These are phyloP conservation scores for Drosophila buzzatii DNA, from an alignment of 2,888 invertebrate species.

Conservation along the genomic window DNA sequence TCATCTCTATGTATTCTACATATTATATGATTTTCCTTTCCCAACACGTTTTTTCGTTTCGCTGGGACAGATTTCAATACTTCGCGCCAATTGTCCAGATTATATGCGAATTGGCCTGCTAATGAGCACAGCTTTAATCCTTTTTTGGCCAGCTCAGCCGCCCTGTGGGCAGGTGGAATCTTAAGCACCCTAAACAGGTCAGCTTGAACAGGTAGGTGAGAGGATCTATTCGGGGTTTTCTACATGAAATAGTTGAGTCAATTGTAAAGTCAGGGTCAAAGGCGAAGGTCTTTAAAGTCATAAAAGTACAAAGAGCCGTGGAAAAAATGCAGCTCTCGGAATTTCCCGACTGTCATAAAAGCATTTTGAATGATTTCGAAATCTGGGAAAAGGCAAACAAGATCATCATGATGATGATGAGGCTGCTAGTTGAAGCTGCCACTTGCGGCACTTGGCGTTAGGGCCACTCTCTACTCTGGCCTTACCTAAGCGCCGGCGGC, in stretches of 20 bases:
- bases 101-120: constrained; percentile 21
- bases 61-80: not conserved
- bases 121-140: constrained; percentile 27
- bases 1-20: not conserved
- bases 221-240: constrained; percentile 34
- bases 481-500: constrained; percentile 55
- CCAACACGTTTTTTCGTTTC: not conserved
- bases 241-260: not conserved
- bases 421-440: not conserved
- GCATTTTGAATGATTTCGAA: constrained; percentile 63
- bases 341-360: constrained; percentile 63
- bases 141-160: constrained; percentile 15
- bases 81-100: constrained; percentile 24
- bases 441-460: constrained; percentile 6
- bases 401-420: constrained; percentile 45
- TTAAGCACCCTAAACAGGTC: constrained; percentile 16
- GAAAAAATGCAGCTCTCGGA: constrained; percentile 48
- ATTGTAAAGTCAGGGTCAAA: constrained; percentile 56
- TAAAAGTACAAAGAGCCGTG: not conserved
- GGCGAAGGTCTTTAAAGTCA: constrained; percentile 17
- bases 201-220: constrained; percentile 10
- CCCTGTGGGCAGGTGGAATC: constrained; percentile 48
- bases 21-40: not conserved
- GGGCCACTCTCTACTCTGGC: not conserved
- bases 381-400: constrained; percentile 4